Conservation (phyloP, 2,888 invertebrate genomes). For the Mycalesis mineus region DNA sequence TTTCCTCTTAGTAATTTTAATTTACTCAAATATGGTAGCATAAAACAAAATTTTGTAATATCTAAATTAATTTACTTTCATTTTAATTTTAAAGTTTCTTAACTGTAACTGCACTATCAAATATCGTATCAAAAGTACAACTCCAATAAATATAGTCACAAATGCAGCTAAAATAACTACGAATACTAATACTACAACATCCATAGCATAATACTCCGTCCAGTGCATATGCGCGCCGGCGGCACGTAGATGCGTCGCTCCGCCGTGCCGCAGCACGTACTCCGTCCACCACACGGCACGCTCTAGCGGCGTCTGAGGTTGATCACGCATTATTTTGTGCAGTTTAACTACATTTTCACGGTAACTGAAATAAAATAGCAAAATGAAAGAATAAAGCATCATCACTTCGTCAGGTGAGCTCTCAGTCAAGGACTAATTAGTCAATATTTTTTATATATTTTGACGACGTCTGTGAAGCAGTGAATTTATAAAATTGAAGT, state of each 20-base stretch:
- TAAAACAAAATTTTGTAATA: too few species aligned
- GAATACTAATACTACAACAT: not conserved
- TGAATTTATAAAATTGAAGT: too few species aligned
- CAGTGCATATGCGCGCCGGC: slow-evolving; percentile 19
- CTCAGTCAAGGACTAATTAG: too few species aligned
- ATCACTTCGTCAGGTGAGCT: too few species aligned
- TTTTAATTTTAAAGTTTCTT: not conserved
- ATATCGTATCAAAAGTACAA: not conserved
- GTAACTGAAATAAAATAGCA: slow-evolving; percentile 24
- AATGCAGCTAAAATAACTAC: not conserved
- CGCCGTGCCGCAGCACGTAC: slow-evolving; percentile 30
- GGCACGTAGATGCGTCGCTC: slow-evolving; percentile 27
- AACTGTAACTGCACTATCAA: not conserved
- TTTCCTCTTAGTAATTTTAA: too few species aligned
- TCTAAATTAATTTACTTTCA: not conserved
- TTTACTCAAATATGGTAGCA: too few species aligned
- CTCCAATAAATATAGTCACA: not conserved
- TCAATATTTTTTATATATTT: too few species aligned
- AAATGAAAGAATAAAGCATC: too few species aligned
- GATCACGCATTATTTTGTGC: slow-evolving; percentile 25
- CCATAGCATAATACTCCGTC: slow-evolving; percentile 3
- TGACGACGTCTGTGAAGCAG: too few species aligned
- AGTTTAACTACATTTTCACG: slow-evolving; percentile 27
- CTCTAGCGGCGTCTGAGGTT: slow-evolving; percentile 27
- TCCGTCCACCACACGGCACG: slow-evolving; percentile 35